These are phyloP conservation scores for Cheilosia urbana DNA, from an alignment of 2,888 invertebrate genomes.

Conservation along the genomic window DNA sequence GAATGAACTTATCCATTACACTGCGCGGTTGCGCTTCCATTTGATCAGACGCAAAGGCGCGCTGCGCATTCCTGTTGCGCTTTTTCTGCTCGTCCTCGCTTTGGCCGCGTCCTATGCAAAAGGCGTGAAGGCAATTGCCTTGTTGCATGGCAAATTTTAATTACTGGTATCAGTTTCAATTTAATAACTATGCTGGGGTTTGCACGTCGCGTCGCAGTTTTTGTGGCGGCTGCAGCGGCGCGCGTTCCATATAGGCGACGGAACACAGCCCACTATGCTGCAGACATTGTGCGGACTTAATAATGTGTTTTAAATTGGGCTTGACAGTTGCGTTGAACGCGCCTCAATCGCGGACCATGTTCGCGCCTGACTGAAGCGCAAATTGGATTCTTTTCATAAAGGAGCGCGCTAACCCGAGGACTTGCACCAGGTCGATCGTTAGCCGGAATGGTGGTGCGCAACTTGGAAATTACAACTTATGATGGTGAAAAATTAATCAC, in stretches of 20 bases:
- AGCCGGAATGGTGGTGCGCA: constrained; percentile 38
- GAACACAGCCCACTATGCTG: constrained; percentile 2
- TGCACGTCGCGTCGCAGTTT: constrained; percentile 54
- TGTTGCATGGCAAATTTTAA: constrained; percentile 74
- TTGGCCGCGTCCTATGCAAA: constrained; percentile 45
- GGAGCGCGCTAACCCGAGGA: constrained; percentile 45
- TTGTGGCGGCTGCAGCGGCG: constrained; percentile 41
- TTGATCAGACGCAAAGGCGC: constrained; percentile 57
- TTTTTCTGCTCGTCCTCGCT: constrained; percentile 1
- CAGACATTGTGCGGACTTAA: constrained; percentile 61
- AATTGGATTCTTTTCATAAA: constrained; percentile 58
- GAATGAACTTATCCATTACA: constrained; percentile 55
- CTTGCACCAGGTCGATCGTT: constrained; percentile 34
- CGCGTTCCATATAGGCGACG: constrained; percentile 21
- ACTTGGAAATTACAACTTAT: constrained; percentile 49
- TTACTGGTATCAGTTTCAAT: constrained; percentile 74
- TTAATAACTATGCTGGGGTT: constrained; percentile 69
- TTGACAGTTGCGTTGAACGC: constrained; percentile 72
- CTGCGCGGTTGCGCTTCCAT: constrained; percentile 42
- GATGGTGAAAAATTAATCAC: constrained; percentile 72
- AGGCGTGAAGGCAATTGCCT: constrained; percentile 73
- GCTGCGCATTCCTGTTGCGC: constrained; percentile 1
- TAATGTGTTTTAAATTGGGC: constrained; percentile 73
- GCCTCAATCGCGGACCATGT: constrained; percentile 38
- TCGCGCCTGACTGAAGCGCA: constrained; percentile 21